Conservation (phyloP, 1,140 invertebrate genomes). For the Thaumatotibia leucotreta region DNA sequence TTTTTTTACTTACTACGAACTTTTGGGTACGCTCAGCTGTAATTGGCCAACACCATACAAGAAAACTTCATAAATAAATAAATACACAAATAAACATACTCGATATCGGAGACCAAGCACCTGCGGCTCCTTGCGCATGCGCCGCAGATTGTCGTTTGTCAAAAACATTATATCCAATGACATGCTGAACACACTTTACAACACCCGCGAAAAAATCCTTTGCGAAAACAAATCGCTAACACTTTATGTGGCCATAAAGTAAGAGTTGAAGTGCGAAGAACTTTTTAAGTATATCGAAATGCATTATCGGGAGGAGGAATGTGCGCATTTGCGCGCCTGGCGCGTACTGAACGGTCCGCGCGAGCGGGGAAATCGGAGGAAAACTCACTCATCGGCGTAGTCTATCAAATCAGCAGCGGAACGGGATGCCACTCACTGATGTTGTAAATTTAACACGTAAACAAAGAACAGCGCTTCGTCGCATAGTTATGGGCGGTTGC, state of each 20-base stretch:
- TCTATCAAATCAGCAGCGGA: conserved; percentile 35
- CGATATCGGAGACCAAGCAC: conserved; percentile 70
- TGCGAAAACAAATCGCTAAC: conserved; percentile 31
- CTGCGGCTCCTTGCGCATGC: conserved; percentile 66
- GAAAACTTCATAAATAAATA: not conserved
- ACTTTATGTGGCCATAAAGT: conserved; percentile 45
- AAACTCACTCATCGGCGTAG: conserved; percentile 36
- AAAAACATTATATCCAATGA: conserved; percentile 75
- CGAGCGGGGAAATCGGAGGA: conserved; percentile 63
- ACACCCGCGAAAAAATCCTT: conserved; percentile 25
- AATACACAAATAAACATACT: conserved; percentile 41
- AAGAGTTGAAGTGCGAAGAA: conserved; percentile 32
- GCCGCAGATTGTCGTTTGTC: conserved; percentile 72
- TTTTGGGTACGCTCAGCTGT: no score
- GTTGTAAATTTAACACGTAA: conserved; percentile 13
- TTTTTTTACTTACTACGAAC: no score
- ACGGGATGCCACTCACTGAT: conserved; percentile 27
- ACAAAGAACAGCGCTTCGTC: not conserved
- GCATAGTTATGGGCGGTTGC: not conserved
- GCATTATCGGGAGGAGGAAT: conserved; percentile 51
- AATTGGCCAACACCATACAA: no score
- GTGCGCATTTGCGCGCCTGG: conserved; percentile 26
- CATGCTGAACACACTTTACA: conserved; percentile 44
- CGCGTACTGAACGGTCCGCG: conserved; percentile 22
- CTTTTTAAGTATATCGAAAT: conserved; percentile 61